Percentiles rank a stretch among this genome's conserved stretches.
These are phyloP conservation scores for Alexandromys fortis DNA, from an alignment of 2,113 vertebrate species.

Conservation along the genomic window DNA sequence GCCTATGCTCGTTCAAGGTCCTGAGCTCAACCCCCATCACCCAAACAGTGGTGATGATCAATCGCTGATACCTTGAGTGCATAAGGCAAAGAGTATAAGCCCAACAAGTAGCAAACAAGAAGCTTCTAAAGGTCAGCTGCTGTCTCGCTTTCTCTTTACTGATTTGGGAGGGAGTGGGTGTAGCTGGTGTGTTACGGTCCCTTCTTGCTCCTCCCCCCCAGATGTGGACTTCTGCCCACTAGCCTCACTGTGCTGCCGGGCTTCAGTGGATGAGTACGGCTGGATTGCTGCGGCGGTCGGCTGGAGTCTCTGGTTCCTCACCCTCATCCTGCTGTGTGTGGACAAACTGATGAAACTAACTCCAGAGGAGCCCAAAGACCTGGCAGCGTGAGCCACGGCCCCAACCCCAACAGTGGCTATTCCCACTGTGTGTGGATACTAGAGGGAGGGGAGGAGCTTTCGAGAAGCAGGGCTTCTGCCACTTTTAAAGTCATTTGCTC, in stretches of 20 bases:
- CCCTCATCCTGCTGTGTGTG: conserved; percentile 89
- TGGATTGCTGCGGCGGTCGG: conserved; percentile 88
- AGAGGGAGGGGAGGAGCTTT: fast-evolving
- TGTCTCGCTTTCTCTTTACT: fast-evolving
- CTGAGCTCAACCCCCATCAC: neutral
- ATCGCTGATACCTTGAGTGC: fast-evolving
- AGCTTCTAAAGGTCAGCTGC: neutral
- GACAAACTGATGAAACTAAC: conserved; percentile 84
- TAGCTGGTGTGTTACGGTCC: fast-evolving
- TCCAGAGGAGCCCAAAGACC: conserved; percentile 86
- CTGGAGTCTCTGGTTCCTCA: conserved; percentile 91
- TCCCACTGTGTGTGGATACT: fast-evolving
- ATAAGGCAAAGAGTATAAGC: neutral
- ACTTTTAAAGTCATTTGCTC: neutral
- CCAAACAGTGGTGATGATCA: neutral
- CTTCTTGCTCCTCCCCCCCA: conserved; percentile 39
- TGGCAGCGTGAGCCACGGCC: conserved; percentile 71
- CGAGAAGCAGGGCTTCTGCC: neutral
- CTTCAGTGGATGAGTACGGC: conserved; percentile 84
- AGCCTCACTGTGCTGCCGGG: conserved; percentile 81
- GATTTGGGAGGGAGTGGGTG: fast-evolving
- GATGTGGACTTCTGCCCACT: conserved; percentile 77
- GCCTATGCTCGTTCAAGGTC: neutral
- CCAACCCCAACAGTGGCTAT: neutral
- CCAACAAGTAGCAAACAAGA: neutral